Conservation (phyloP, 2,113 vertebrate species). For the Python bivittatus region DNA sequence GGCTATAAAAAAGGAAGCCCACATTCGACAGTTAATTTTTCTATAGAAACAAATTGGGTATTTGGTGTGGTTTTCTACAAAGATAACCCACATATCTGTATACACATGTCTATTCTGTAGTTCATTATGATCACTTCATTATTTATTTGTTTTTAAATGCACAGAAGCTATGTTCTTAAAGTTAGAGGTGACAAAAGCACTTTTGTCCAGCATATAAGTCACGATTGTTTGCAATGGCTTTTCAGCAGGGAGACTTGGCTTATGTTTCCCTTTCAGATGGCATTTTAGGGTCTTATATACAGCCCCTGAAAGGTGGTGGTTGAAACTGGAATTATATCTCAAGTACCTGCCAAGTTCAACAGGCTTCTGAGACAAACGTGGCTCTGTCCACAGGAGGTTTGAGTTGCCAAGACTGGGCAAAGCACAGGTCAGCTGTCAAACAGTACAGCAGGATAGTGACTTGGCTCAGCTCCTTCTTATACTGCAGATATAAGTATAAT, state of each 20-base stretch:
- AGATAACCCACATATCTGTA: background rate
- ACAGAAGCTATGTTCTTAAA: background rate
- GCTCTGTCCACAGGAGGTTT: slow-evolving; percentile 54
- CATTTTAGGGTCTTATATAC: background rate
- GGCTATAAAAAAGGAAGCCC: background rate
- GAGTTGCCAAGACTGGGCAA: slow-evolving; percentile 26
- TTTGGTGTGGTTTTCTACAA: background rate
- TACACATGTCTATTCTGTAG: background rate
- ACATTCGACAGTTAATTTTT: background rate
- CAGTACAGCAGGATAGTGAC: slow-evolving; percentile 34
- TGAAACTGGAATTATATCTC: slow-evolving; percentile 60
- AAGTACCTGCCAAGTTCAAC: slow-evolving; percentile 72
- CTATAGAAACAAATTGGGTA: background rate
- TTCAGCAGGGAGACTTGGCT: background rate
- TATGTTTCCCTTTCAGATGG: slow-evolving; percentile 17
- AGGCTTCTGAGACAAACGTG: slow-evolving; percentile 61
- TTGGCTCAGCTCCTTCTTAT: slow-evolving; percentile 45
- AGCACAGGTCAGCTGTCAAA: slow-evolving; percentile 54
- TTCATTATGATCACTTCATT: background rate
- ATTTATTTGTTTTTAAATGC: background rate
- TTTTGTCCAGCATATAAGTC: slow-evolving; percentile 11
- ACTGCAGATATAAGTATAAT: slow-evolving; percentile 47
- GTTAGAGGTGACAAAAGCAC: background rate
- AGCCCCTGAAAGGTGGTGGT: slow-evolving; percentile 60
- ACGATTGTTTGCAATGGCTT: background rate